Base-by-base conservation (phyloP, 1,140 invertebrate genomes). In the Brachionus rotundiformis region DNA sequence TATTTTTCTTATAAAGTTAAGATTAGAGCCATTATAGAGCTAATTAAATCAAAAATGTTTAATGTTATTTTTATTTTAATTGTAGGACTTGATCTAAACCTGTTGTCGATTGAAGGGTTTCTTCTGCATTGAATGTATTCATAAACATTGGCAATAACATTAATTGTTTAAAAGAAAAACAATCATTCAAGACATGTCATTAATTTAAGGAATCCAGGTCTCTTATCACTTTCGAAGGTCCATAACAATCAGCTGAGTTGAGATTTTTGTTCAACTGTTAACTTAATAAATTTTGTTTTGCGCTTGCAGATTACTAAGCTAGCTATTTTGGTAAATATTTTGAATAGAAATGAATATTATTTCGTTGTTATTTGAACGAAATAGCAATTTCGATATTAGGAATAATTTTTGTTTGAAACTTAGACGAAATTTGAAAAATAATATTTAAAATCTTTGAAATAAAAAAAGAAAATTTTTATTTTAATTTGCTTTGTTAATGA, bases 291-390 rank as follows among this genome's bases (percentile, higher is more conserved):
- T 19, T 19, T 19, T 5, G 16, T 54, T 54, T 54, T 16, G 7
- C 8, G 47, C 19, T 23, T 54, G 47, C 47, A 54, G 47, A 54
- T 54, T 54, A 54, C 47, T 54, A 54, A 54, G 47, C 2, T 19
- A 54, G 47, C 16, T 19, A 19, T 54, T 54, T 54, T 54, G 6
- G 19, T 54, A 54, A 54, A 54, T 54, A 54, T 54, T 54, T 54
- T 23, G 47, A 54, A 54, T 54, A 54, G 36, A 54, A 54, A 54
- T 54, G 47, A 54, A 54, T 54, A 54, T 54, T 54, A 41, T 54
- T 54, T 63, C 29, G 61, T 63, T 63, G 61, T 63, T 63, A 63
- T 63, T 63, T 63, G 61, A 63, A 63, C 25, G 19, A 54, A 54
- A 54, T 23, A 23, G 19, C 47, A 19, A 54, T 54, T 54, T 54